Conservation (phyloP, 2,797 vertebrate genomes). For the Oryzias dopingdopingensis region DNA sequence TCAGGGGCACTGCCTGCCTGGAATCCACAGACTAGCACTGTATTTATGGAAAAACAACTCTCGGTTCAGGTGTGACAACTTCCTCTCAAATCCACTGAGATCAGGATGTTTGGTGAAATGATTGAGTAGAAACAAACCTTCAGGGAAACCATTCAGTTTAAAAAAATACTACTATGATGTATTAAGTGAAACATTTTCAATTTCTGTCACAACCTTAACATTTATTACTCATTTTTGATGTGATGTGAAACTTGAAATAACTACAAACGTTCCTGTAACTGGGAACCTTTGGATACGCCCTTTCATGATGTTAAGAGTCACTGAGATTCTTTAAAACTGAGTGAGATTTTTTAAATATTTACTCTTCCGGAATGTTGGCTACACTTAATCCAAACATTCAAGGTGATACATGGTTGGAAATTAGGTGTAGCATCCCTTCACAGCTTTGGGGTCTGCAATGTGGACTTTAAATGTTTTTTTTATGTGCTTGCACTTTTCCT, state of each 20-base stretch:
- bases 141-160: slow-evolving; percentile 23
- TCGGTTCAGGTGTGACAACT: slow-evolving; percentile 27
- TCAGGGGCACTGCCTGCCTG: slow-evolving; percentile 40
- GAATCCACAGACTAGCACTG: slow-evolving; percentile 31
- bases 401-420: no score
- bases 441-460: no score
- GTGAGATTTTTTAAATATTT: no score
- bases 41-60: slow-evolving; percentile 12
- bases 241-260: neutral
- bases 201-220: neutral
- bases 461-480: no score
- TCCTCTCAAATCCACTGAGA: slow-evolving; percentile 31
- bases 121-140: slow-evolving; percentile 38
- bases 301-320: no score
- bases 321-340: no score
- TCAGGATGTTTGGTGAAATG: slow-evolving; percentile 49
- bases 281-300: no score
- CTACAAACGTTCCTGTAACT: no score
- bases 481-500: no score
- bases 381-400: no score
- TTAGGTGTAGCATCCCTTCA: no score
- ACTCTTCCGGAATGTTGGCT: no score
- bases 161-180: slow-evolving; percentile 7
- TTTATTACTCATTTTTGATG: neutral
- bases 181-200: slow-evolving; percentile 1